Conservation (phyloP, 2,113 vertebrate species). For the Mormyrus iriodes region DNA sequence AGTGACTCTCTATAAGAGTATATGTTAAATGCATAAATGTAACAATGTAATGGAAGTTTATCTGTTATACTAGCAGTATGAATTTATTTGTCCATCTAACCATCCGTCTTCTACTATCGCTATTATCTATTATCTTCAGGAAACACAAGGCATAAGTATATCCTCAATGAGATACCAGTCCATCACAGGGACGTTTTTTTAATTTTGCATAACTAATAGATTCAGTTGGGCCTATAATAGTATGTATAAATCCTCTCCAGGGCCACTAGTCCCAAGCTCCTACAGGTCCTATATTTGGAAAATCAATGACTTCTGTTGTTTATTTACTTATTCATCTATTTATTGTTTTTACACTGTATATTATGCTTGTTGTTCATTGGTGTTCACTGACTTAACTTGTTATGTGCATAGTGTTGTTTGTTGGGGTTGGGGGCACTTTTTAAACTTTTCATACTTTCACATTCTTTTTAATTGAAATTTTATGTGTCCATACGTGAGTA, state of each 20-base stretch:
- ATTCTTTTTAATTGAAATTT: neutral
- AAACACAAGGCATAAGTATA: neutral
- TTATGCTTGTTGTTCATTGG: neutral
- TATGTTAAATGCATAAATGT: neutral
- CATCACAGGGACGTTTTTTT: neutral
- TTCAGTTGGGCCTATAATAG: neutral
- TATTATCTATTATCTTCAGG: neutral
- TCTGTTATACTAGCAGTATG: neutral
- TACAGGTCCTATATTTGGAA: neutral
- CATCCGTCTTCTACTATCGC: neutral
- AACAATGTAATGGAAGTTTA: neutral
- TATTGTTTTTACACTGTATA: neutral
- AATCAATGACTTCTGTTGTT: neutral
- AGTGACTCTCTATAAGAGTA: neutral
- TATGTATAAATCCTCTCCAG: neutral
- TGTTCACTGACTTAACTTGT: neutral
- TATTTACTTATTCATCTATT: neutral
- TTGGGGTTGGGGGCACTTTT: neutral
- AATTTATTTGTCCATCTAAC: neutral
- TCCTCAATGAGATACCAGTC: neutral
- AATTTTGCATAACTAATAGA: neutral
- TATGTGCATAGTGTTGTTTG: neutral
- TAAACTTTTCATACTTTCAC: neutral
- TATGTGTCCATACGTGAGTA: neutral
- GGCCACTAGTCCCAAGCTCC: neutral